Conservation (phyloP, 2,113 vertebrate species). For the Seriola aureovittata region DNA sequence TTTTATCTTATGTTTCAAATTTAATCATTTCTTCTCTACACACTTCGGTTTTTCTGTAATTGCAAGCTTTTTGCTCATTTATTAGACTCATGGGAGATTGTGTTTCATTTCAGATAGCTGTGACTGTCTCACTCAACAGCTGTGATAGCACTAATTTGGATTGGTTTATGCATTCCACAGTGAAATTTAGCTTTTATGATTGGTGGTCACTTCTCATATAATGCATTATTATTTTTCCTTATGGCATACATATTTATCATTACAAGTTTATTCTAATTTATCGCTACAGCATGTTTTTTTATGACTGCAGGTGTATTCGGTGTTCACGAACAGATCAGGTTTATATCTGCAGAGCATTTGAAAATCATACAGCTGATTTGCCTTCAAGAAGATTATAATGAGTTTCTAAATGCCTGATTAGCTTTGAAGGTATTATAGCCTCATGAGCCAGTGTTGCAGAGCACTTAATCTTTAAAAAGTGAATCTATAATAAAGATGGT, state of each 20-base stretch:
- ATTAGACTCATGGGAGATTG: not conserved
- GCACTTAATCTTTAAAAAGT: slow-evolving; percentile 40
- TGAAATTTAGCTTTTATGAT: not conserved
- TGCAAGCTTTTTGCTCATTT: not conserved
- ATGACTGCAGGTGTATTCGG: slow-evolving; percentile 4
- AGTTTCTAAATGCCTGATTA: slow-evolving; percentile 53
- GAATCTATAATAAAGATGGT: slow-evolving; percentile 23
- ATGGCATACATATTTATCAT: not conserved
- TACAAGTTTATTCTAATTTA: not conserved
- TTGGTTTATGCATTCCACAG: not conserved
- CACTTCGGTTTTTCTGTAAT: not conserved
- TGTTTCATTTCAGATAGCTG: not conserved
- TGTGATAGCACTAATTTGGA: not conserved
- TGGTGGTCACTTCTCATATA: not conserved
- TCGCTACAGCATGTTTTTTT: not conserved
- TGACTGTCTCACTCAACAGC: not conserved
- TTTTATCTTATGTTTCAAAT: not conserved
- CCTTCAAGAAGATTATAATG: slow-evolving; percentile 41
- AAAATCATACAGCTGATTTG: slow-evolving; percentile 35
- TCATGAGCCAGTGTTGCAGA: slow-evolving; percentile 32
- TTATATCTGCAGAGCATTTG: slow-evolving; percentile 28
- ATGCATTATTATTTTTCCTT: not conserved
- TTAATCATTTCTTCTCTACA: not conserved
- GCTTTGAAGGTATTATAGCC: slow-evolving; percentile 40
- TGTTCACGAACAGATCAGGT: not conserved